Percentiles rank a stretch among this genome's conserved stretches.
phyloP scores from a whole-genome alignment of 2,113 vertebrate species.

The Notothenia coriiceps region DNA sequence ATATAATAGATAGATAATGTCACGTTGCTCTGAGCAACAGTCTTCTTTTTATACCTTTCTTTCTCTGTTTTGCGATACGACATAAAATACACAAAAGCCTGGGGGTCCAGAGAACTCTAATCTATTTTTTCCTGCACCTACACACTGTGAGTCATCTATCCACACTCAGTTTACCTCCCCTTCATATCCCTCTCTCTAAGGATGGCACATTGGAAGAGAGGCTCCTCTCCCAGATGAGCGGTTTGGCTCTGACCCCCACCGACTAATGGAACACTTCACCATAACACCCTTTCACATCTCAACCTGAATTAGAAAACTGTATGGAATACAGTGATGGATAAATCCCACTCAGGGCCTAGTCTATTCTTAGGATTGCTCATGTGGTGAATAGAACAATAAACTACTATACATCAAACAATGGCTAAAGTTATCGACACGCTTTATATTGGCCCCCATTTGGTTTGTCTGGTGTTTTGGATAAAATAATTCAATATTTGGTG shows the following conservation, averaged over 20 bases:
- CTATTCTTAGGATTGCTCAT: not conserved
- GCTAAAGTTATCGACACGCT: not conserved
- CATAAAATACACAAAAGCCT: constrained; percentile 52
- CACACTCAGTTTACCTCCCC: constrained; percentile 59
- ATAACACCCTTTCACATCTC: constrained; percentile 40
- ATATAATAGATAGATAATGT: constrained; percentile 11
- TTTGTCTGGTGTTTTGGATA: constrained; percentile 22
- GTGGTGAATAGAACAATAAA: not conserved
- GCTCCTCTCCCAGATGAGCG: constrained; percentile 49
- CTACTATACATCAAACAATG: not conserved
- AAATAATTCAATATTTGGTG: not conserved
- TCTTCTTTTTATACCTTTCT: constrained; percentile 34
- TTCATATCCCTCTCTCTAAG: constrained; percentile 44
- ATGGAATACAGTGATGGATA: constrained; percentile 43
- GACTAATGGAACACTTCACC: constrained; percentile 57
- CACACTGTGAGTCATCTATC: constrained; percentile 75
- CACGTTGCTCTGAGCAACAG: constrained; percentile 12
- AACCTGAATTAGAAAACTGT: constrained; percentile 40
- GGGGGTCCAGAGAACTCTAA: constrained; percentile 59
- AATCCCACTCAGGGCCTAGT: not conserved
- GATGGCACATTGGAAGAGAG: constrained; percentile 41
- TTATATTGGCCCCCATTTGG: not conserved
- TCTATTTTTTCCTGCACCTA: constrained; percentile 70
- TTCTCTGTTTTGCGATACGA: constrained; percentile 34
- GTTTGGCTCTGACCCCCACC: constrained; percentile 58